A percentile compares a stretch with the other conserved stretches of the same genome.
These are phyloP conservation scores for Leucozona laternaria DNA, from an alignment of 2,888 invertebrate species.

Conservation along the genomic window DNA sequence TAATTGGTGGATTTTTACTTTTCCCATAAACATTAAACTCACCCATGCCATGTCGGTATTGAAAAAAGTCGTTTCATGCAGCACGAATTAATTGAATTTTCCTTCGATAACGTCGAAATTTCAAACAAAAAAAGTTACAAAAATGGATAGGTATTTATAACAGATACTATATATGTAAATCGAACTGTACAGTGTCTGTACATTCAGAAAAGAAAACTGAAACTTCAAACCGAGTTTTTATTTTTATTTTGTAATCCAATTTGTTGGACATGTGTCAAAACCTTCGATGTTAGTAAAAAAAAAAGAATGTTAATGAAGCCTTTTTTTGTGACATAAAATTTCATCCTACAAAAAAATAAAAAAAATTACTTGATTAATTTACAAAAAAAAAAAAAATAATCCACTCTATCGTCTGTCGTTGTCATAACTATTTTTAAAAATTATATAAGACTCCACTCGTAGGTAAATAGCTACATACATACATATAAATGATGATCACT, in stretches of 20 bases:
- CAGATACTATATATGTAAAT: no score
- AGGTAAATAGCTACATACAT: no score
- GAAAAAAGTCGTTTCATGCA: conserved; percentile 3
- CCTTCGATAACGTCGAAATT: not conserved
- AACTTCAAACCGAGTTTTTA: not conserved
- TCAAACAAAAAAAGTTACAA: not conserved
- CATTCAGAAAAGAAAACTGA: not conserved
- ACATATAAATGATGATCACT: conserved; percentile 31
- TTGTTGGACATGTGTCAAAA: not conserved
- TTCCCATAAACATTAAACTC: not conserved
- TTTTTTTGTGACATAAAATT: not conserved
- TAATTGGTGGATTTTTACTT: conserved; percentile 7
- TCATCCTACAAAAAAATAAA: not conserved
- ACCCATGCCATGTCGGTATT: not conserved
- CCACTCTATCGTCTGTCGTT: not conserved
- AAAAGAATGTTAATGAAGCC: not conserved
- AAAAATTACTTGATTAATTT: not conserved
- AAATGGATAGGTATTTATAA: no score
- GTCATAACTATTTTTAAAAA: not conserved
- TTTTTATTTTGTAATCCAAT: not conserved
- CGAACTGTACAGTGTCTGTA: no score
- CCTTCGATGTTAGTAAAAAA: not conserved
- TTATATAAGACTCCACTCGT: not conserved
- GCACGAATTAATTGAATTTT: conserved; percentile 16
- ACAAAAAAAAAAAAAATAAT: not conserved